A percentile compares a stretch with the other conserved stretches of the same genome.
Conservation (phyloP, 2,113 vertebrate species). For the Amphiprion percula region DNA sequence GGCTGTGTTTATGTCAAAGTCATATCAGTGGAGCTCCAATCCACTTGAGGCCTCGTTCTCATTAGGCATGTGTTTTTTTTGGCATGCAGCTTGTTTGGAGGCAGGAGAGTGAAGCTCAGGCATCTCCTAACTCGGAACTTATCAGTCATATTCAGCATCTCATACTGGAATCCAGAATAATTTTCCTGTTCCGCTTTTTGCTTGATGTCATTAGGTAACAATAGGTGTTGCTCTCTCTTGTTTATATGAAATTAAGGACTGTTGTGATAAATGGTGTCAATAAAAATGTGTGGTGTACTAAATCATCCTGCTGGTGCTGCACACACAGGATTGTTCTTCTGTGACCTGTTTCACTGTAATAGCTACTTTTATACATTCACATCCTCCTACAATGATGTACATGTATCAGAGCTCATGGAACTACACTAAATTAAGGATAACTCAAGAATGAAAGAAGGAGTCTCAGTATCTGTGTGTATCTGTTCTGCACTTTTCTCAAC, state of each 20-base stretch:
- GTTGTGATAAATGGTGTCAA: slow-evolving; percentile 9
- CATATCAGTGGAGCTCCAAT: slow-evolving; percentile 60
- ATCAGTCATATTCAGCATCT: slow-evolving; percentile 45
- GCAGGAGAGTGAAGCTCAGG: slow-evolving; percentile 18
- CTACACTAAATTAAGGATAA: too few relatives aligned
- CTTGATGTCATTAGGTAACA: background rate
- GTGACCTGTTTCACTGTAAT: background rate
- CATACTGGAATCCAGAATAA: background rate
- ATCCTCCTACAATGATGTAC: too few relatives aligned
- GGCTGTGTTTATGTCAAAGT: slow-evolving; percentile 64
- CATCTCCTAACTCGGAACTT: slow-evolving; percentile 6
- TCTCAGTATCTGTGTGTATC: too few relatives aligned
- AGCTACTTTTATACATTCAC: background rate
- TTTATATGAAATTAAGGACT: background rate
- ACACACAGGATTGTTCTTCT: background rate
- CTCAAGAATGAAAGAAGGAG: too few relatives aligned
- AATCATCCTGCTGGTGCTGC: background rate
- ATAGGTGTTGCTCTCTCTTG: background rate
- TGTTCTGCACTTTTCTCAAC: too few relatives aligned
- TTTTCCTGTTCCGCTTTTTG: slow-evolving; percentile 9
- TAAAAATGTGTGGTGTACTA: background rate
- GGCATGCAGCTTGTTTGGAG: slow-evolving; percentile 33
- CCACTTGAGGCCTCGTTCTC: slow-evolving; percentile 53
- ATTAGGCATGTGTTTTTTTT: slow-evolving; percentile 33
- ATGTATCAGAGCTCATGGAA: too few relatives aligned